These are phyloP conservation scores for Chaetodon auriga DNA, from an alignment of 2,113 vertebrate genomes.

Conservation along the genomic window DNA sequence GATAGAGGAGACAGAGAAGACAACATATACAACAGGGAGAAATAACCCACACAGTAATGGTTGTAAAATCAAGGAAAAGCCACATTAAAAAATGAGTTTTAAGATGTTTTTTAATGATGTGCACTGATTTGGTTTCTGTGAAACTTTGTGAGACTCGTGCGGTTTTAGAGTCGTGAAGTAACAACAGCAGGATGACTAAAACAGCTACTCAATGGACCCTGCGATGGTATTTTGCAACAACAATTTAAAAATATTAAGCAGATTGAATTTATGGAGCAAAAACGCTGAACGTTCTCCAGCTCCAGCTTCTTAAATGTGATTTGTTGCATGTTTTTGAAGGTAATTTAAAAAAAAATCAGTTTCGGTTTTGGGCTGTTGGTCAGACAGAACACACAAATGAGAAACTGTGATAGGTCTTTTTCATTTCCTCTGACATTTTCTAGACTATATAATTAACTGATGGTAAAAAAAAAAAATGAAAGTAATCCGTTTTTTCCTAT, in stretches of 20 bases:
- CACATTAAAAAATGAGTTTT: neutral
- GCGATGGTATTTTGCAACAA: neutral
- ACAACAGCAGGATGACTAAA: neutral
- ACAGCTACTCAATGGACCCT: neutral
- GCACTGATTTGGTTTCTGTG: neutral
- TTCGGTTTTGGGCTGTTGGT: constrained; percentile 3
- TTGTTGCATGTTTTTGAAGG: neutral
- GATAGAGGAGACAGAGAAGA: neutral
- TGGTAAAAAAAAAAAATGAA: neutral
- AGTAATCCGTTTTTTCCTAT: neutral
- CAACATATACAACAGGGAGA: neutral
- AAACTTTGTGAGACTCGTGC: neutral
- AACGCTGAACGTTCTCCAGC: neutral
- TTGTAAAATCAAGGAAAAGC: neutral
- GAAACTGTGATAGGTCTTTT: neutral
- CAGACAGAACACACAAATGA: neutral
- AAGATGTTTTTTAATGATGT: neutral
- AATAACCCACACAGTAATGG: neutral
- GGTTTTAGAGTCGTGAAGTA: neutral
- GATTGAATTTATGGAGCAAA: neutral
- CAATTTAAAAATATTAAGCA: neutral
- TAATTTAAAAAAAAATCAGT: neutral
- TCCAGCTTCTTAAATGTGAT: neutral
- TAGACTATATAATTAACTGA: constrained; percentile 2
- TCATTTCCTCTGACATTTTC: constrained; percentile 4